Percentiles rank a stretch among this genome's conserved stretches.
phyloP scores from a whole-genome alignment of 30 jellyfish, hydroid and myxozoan species.

The Phacellophora camtschatica region DNA sequence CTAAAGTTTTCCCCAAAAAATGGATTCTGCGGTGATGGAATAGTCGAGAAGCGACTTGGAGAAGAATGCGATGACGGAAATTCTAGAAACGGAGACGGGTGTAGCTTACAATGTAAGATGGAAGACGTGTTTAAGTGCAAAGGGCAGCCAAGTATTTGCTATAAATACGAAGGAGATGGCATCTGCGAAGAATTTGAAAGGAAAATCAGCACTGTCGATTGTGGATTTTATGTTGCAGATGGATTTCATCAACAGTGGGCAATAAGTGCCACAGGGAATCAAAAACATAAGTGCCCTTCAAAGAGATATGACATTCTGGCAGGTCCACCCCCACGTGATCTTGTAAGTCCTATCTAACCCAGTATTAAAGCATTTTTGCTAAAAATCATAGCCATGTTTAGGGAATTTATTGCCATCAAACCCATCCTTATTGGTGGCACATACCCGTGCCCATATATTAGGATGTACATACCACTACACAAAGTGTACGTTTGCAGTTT shows the following conservation, averaged over 20 bases:
- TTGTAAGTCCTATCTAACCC: slow-evolving; percentile 70
- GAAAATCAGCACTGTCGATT: slow-evolving; percentile 61
- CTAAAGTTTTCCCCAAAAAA: slow-evolving; percentile 32
- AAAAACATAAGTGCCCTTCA: slow-evolving; percentile 11
- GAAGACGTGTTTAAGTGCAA: slow-evolving; percentile 90
- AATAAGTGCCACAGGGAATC: slow-evolving; percentile 40
- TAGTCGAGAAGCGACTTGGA: slow-evolving; percentile 24
- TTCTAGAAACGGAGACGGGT: slow-evolving; percentile 90
- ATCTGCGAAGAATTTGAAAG: slow-evolving; percentile 88
- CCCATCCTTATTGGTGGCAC: no score
- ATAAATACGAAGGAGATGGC: slow-evolving; percentile 85
- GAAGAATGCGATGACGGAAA: slow-evolving; percentile 98
- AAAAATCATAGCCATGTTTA: no score
- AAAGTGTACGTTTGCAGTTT: no score
- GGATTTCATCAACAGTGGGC: slow-evolving; percentile 99
- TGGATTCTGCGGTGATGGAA: slow-evolving; percentile 98
- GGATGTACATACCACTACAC: no score
- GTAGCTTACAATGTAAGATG: slow-evolving; percentile 72
- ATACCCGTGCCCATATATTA: no score
- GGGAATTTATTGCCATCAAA: no score
- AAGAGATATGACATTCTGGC: slow-evolving; percentile 44
- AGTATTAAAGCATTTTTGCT: no score
- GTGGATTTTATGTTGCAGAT: slow-evolving; percentile 87
- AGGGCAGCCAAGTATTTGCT: slow-evolving; percentile 92
- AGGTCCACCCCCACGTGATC: slow-evolving; percentile 92